Evolutionary conservation across 2,888 invertebrate genomes (phyloP), one percentile per base, ranked within the genome.

Genomic region (Euclidia mi): DNA sequence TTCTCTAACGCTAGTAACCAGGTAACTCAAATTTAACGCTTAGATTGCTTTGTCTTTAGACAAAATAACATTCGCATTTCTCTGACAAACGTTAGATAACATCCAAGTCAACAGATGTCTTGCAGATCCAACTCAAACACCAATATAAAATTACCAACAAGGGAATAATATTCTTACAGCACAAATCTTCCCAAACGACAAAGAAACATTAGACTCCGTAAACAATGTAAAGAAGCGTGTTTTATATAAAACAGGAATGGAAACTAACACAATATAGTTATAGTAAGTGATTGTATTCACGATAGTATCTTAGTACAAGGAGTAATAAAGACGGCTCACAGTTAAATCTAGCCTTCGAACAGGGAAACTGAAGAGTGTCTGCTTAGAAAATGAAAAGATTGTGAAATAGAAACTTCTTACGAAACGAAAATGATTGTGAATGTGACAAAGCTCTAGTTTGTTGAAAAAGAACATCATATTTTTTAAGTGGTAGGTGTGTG

Each of bases 321-420:
- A 81, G 90, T 86, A 89, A 90, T 91, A 91, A 89, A 91, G 89
- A 89, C 87, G 85, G 85, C 82, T 87, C 85, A 78, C 78, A 82
- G 82, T 82, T 79, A 85, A 85, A 81, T 82, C 85, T 85, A 85
- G 82, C 81, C 47, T 77, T 69, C 61, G 78, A 59, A 85, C 78
- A 85, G 48, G 45, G 56, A 74, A 69, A 52, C 50, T 82, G 78
- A 82, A 34, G 76, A 72, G 74, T 3, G 7, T 43, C 20, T 25
- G 2, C 1, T 38, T 32, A 20, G 20, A 44, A 40, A 17, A 43
- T 1, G 32, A 3, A 12, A 18, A 32, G 0, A 7, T 9, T 14
- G 11, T 7, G 2, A 11, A 18, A 14, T 43, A 1, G 4, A 25
- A 2, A 35, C 12, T 18, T 11, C 10, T 9, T 2, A 28, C 2